Percentiles rank a stretch among this genome's conserved stretches.
Evolutionary conservation across 1,140 invertebrate genomes (phyloP).

Genomic region (Drosophila trapezifrons): DNA sequence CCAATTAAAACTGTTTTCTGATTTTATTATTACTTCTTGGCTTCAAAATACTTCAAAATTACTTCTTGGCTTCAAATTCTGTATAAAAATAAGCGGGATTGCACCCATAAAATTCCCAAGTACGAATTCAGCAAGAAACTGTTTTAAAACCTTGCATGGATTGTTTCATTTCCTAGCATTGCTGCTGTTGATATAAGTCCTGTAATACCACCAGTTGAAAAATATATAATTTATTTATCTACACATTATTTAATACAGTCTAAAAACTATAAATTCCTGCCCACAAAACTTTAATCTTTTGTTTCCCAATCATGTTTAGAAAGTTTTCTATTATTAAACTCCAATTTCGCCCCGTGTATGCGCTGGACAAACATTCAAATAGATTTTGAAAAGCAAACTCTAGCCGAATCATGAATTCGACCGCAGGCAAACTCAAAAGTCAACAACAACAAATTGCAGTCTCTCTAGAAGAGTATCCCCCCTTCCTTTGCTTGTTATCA

Average conservation of each 20-base stretch:
- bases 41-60: no score
- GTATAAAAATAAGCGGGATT: no score
- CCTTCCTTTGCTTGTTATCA: conserved; percentile 22
- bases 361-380: conserved; percentile 57
- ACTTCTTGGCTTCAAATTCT: background rate
- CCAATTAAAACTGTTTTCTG: no score
- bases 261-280: no score
- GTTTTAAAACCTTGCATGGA: no score
- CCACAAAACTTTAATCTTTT: background rate
- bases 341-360: conserved; percentile 20
- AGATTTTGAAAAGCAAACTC: conserved; percentile 39
- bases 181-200: no score
- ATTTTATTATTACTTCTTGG: no score
- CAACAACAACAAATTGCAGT: conserved; percentile 52
- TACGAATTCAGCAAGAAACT: background rate
- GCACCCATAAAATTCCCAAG: no score
- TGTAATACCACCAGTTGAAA: no score
- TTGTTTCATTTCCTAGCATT: no score
- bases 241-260: no score
- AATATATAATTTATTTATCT: no score
- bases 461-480: conserved; percentile 25
- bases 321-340: background rate
- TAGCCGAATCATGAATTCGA: conserved; percentile 60
- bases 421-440: conserved; percentile 56
- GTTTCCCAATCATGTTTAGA: background rate